phyloP scores from a whole-genome alignment of 2,113 vertebrate species.

The Nothobranchius kuhntae region DNA sequence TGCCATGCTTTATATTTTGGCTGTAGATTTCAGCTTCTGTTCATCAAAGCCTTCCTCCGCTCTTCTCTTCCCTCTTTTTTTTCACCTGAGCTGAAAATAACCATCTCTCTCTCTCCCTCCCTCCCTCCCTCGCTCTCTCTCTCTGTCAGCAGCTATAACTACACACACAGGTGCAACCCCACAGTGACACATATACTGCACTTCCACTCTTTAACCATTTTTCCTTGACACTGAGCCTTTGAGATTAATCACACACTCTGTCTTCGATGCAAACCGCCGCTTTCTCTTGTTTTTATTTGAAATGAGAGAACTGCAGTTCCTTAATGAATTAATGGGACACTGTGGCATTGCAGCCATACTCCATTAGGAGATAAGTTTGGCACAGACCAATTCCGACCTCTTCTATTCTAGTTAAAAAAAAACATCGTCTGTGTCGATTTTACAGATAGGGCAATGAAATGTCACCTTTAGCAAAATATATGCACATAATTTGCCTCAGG shows the following conservation, averaged over 20 bases:
- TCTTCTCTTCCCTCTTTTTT: constrained; percentile 5
- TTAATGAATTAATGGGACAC: constrained; percentile 71
- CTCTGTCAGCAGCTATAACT: constrained; percentile 44
- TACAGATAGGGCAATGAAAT: constrained; percentile 52
- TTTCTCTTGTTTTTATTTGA: constrained; percentile 40
- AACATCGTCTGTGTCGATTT: constrained; percentile 35
- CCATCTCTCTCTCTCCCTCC: constrained; percentile 31
- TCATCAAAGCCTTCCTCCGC: constrained; percentile 37
- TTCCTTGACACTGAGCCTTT: constrained; percentile 64
- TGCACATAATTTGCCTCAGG: constrained; percentile 74
- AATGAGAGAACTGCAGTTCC: constrained; percentile 56
- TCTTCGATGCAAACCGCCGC: constrained; percentile 30
- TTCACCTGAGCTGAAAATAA: constrained; percentile 71
- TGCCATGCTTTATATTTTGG: constrained; percentile 29
- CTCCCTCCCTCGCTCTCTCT: constrained; percentile 41
- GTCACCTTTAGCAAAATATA: constrained; percentile 73
- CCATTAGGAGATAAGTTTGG: constrained; percentile 72
- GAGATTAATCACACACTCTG: constrained; percentile 49
- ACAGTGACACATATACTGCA: constrained; percentile 33
- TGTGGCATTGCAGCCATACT: constrained; percentile 53
- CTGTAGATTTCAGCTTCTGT: constrained; percentile 26
- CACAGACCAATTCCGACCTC: constrained; percentile 36
- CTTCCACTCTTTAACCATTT: constrained; percentile 34
- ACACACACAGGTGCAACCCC: constrained; percentile 52
- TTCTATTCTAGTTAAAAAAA: constrained; percentile 35